Conservation (phyloP, 2,113 vertebrate species). For the Cyprinodon variegatus region DNA sequence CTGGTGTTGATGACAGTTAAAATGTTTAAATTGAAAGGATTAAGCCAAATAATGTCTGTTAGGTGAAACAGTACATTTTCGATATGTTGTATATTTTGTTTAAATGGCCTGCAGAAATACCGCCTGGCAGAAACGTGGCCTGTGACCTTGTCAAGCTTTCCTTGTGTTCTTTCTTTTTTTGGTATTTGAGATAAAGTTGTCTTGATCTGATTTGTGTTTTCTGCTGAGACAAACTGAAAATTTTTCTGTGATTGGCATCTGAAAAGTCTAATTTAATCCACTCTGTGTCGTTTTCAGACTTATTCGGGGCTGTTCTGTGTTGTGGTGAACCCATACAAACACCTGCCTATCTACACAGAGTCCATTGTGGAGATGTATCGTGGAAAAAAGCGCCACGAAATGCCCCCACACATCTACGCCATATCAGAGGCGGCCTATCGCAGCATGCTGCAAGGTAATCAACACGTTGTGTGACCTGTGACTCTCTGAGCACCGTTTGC, state of each 20-base stretch:
- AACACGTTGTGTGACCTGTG: conserved; percentile 29
- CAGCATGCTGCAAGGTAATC: conserved; percentile 92
- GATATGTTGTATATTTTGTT: not conserved
- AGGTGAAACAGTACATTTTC: not conserved
- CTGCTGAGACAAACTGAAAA: not conserved
- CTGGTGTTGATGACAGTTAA: not conserved
- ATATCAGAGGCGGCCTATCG: conserved; percentile 91
- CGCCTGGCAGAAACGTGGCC: not conserved
- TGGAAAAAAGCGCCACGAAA: conserved; percentile 92
- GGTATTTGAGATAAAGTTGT: not conserved
- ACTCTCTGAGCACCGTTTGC: conserved; percentile 16
- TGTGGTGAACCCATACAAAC: conserved; percentile 94
- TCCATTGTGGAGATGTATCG: conserved; percentile 93
- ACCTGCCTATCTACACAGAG: conserved; percentile 91
- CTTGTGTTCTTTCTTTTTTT: not conserved
- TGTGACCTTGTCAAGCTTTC: not conserved
- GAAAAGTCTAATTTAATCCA: conserved; percentile 10
- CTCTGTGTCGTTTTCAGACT: conserved; percentile 78
- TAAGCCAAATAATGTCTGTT: not conserved
- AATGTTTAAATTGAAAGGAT: not conserved
- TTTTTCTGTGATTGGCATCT: not conserved
- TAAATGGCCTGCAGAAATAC: not conserved
- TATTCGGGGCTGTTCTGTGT: conserved; percentile 94
- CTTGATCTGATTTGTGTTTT: not conserved
- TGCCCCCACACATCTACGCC: conserved; percentile 92